Conservation (phyloP, 1,140 invertebrate species). For the Anoplophora glabripennis region DNA sequence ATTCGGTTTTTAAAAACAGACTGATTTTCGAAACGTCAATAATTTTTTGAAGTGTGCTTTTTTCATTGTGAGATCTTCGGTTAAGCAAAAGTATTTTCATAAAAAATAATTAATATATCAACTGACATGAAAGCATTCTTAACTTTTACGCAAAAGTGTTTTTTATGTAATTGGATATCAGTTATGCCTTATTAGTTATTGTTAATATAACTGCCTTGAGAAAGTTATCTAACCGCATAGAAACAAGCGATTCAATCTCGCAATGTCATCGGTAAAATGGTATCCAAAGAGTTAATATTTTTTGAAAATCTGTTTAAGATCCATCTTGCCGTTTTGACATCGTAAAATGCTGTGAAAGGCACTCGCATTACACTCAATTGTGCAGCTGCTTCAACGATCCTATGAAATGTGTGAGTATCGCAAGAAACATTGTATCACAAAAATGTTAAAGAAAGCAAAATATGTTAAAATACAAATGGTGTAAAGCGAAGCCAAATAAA, state of each 20-base stretch:
- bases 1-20: too few relatives aligned
- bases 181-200: too few relatives aligned
- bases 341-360: slow-evolving; percentile 76
- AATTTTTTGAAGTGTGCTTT: too few relatives aligned
- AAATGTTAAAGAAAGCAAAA: not conserved
- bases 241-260: slow-evolving; percentile 68
- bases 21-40: too few relatives aligned
- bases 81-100: too few relatives aligned
- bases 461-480: not conserved
- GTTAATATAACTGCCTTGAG: slow-evolving; percentile 23
- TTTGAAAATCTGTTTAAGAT: slow-evolving; percentile 83
- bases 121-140: too few relatives aligned
- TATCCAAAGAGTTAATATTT: slow-evolving; percentile 78
- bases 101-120: too few relatives aligned
- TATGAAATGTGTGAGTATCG: slow-evolving; percentile 64
- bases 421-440: slow-evolving; percentile 53
- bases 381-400: slow-evolving; percentile 76
- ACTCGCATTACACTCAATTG: slow-evolving; percentile 64
- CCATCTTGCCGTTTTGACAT: slow-evolving; percentile 80
- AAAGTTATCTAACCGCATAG: slow-evolving; percentile 58
- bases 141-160: too few relatives aligned
- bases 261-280: slow-evolving; percentile 68
- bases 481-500: not conserved
- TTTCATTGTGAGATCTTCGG: too few relatives aligned
- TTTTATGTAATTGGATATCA: too few relatives aligned